Conservation (phyloP, 1,140 invertebrate species). For the Pseudobourletiella spinata region DNA sequence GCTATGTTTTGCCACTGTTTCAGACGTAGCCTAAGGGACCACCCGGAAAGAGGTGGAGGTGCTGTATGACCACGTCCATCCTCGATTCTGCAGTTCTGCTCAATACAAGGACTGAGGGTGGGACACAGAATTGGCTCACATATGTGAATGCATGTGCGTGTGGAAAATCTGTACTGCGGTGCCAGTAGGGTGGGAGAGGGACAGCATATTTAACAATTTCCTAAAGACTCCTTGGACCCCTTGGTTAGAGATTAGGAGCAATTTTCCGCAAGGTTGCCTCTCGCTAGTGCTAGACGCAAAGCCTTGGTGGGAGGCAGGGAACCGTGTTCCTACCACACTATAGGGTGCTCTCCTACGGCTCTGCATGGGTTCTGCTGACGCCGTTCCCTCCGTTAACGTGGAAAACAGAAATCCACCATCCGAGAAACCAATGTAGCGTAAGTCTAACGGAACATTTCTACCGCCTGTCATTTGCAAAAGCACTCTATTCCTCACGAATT, state of each 20-base stretch:
- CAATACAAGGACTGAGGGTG: no score
- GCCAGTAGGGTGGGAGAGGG: no score
- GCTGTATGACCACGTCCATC: no score
- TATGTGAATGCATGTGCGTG: no score
- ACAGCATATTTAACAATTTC: no score
- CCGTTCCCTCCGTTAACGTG: constrained; percentile 2
- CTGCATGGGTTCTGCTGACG: not conserved
- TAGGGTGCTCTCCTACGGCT: not conserved
- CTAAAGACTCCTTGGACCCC: constrained; percentile 24
- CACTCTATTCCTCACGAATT: constrained; percentile 32
- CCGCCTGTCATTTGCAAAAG: constrained; percentile 36
- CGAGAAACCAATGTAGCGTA: constrained; percentile 32
- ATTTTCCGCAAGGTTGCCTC: constrained; percentile 33
- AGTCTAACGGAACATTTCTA: constrained; percentile 27
- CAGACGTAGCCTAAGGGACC: no score
- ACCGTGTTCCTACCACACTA: not conserved
- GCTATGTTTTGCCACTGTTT: no score
- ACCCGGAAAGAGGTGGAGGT: no score
- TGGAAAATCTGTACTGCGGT: no score
- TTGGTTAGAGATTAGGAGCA: constrained; percentile 33
- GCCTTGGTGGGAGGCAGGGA: not conserved
- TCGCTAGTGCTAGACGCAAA: constrained; percentile 29
- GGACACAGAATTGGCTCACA: no score
- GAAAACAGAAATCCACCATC: constrained; percentile 28
- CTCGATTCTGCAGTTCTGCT: no score